Base-by-base conservation (phyloP, 2,113 vertebrate species). In the Dromaius novaehollandiae region DNA sequence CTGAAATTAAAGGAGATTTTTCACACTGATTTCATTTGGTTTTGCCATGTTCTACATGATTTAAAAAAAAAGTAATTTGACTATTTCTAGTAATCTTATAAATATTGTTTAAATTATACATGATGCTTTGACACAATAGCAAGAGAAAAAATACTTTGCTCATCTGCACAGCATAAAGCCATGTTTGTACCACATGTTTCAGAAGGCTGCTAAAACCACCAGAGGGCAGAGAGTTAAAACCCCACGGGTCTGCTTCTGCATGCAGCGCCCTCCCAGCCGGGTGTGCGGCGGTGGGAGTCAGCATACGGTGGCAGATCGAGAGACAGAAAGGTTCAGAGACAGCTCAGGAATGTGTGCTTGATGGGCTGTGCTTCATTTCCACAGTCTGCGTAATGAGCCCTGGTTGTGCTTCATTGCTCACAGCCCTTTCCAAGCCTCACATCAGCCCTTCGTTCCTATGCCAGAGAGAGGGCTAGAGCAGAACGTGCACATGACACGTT, bases 1-100 rank as follows among this genome's bases (percentile, higher is more conserved):
- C 56, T 42, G 63, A 88, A 86, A 91, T 96, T 51, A 84, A 89
- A 95, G 74, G 32, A 2, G 28, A 88, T 96, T 74, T 95, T 96
- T 90, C 63, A 74, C 22, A 89, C 82, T 82, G 19, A 73, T 93
- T 95, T 83, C 26, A 46, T 66, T 91, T 86, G 81, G 48, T 94
- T 93, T 84, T 44, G 64, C 50, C 36, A 13, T 48, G 63, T 96
- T 82, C 48, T 78, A 76, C 61, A 81, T 51, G 42, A 82, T 76
- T 94, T 51, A 8, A 19, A 73, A 76, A 75, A 65, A 78, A 88
- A 56, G 25, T 51, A 64, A 84, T 89, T 83, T 80, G 68, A 63
- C 77, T 88, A 44, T 70, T 94, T 80, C 64, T 75, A 70, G 86
- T 40, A 68, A 80, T 65, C 55, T 65, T 66, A 73, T 86, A 86